Base-by-base conservation (phyloP, 2,888 invertebrate genomes). In the Tenthredo mesomela region DNA sequence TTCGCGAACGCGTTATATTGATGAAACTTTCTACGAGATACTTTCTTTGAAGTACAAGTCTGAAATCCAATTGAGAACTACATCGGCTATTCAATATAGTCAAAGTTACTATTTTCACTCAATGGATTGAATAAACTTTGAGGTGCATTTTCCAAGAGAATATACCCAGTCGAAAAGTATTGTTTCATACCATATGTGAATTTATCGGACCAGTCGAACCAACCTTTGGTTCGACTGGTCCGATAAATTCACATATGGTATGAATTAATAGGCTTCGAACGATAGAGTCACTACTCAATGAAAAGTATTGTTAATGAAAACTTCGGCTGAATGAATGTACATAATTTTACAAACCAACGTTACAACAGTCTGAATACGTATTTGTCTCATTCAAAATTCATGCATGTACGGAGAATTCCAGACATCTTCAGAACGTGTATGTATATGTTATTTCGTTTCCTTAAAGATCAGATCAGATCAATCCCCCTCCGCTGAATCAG, bases 31-130 rank as follows among this genome's bases (percentile, higher is more conserved):
- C 67, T 67, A 33, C 67, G 33, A 67, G 67, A 29, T 29, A 67
- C 67, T 18, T 33, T 33, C 29, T 67, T 43, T 73, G 43, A 73
- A 43, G 25, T 73, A 25, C 21, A 43, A 43, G 43, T 21, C 25
- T 73, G 29, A 10, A 73, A 73, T 73, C 73, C 43, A 73, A 40
- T 73, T 73, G 43, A 12, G 12, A 43, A 73, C 73, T 73, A 43
- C 40, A 43, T 73, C 25, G 73, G 73, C 40, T 40, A 40, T 43
- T 25, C 43, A 21, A n/a, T 73, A n/a, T 73, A 21, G 21, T 43
- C 73, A 15, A 73, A 40, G 40, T 43, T 43, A n/a, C 43, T 25
- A 40, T 73, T 73, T 43, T 29, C 21, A 73, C 12, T 73, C 43
- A 25, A 73, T 73, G n/a, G 29, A 40, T 43, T 12, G 73, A 73